Base-by-base conservation (phyloP, 92 coral and sea anemone genomes). In the Paramuricea clavata region DNA sequence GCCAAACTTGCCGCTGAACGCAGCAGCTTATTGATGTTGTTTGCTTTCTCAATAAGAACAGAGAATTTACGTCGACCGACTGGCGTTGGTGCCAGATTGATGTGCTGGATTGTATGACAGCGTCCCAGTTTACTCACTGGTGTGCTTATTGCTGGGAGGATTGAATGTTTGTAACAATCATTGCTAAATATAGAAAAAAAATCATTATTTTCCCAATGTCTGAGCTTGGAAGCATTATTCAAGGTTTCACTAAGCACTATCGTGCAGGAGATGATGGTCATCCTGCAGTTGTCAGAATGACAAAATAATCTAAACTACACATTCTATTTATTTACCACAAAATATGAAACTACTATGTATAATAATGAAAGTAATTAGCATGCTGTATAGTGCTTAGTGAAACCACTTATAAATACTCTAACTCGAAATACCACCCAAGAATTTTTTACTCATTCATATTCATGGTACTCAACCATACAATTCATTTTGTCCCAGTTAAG, bases 31-130 rank as follows among this genome's bases (percentile, higher is more conserved):
- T 41, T 59, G 21, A 34, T 42, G 67, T 12, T 79, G 34, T 26
- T 60, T 10, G 57, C 73, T 39, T 79, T 79, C 56, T 79, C 84
- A 15, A 79, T 60, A 8, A 79, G 73, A 21, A 79, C 84, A 39
- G 84, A 59, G 26, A 79, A 79, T 27, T 79, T 79, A 5, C 84
- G 84, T 22, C 72, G 31, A 12, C 72, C 54, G 15, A 60, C 73
- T 0, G 84, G 84, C 3, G 84, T 79, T 57, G 73, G 72, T 57
- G 72, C 30, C 32, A 79, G 33, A 57, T 79, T 79, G 84, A 79
- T 79, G 19, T 79, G 84, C n/a, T 79, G 84, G 23, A 79, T 79
- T 7, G 84, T 79, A 17, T 79, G 84, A 60, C 73, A 79, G 56
- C 47, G 39, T 25, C 73, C 84, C 0, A 79, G 84, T 34, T 79